Conservation (phyloP, 2,888 invertebrate species). For the Xanthorhoe designata region DNA sequence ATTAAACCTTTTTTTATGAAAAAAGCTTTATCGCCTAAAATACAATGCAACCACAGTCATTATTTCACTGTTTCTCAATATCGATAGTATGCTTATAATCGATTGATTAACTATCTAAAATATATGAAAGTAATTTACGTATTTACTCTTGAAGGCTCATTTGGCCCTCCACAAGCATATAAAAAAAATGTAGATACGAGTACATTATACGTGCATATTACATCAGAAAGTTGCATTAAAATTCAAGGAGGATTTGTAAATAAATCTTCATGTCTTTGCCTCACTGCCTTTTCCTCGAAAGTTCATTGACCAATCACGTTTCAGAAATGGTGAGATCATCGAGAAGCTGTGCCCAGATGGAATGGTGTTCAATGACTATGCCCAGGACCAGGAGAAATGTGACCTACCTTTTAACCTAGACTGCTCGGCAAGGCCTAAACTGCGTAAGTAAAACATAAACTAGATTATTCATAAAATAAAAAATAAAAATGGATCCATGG, state of each 20-base stretch:
- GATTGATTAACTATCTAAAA: too few relatives aligned
- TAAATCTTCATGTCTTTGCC: constrained; percentile 17
- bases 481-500: too few relatives aligned
- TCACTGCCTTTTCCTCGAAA: constrained; percentile 33
- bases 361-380: constrained; percentile 95
- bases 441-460: constrained; percentile 87
- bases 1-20: too few relatives aligned
- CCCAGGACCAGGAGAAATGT: constrained; percentile 92
- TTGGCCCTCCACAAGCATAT: too few relatives aligned
- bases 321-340: constrained; percentile 89
- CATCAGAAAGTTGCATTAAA: background rate
- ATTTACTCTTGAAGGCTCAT: too few relatives aligned
- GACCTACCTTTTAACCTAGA: constrained; percentile 95
- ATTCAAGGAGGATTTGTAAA: constrained; percentile 15
- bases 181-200: background rate
- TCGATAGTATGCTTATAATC: too few relatives aligned
- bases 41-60: too few relatives aligned
- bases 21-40: too few relatives aligned
- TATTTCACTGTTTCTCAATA: too few relatives aligned
- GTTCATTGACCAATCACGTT: constrained; percentile 44
- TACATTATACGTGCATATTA: background rate
- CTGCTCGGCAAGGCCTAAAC: constrained; percentile 90
- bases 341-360: constrained; percentile 95
- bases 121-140: too few relatives aligned
- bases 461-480: too few relatives aligned